Evolutionary conservation across 2,797 vertebrate genomes (phyloP).

Genomic region (Hylomyscus alleni): DNA sequence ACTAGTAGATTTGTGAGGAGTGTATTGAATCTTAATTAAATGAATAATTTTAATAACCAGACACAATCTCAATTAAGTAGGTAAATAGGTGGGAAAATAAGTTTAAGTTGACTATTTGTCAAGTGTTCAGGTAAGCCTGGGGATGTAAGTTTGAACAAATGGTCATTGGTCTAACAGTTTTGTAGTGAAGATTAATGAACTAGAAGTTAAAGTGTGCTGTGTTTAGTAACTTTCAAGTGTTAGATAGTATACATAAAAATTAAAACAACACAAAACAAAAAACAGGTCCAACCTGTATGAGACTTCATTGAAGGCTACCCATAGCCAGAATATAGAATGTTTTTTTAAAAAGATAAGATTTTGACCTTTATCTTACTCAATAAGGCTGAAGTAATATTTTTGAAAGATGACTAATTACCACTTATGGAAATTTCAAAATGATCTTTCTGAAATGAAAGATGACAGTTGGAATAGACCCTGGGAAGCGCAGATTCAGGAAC

Average conservation of each 20-base stretch:
- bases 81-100: background rate
- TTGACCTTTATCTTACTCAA: constrained; percentile 1
- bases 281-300: background rate
- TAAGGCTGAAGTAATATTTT: background rate
- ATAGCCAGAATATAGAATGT: background rate
- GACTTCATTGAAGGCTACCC: background rate
- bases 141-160: constrained; percentile 35
- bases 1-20: constrained; percentile 29
- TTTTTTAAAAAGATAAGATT: background rate
- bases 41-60: constrained; percentile 9
- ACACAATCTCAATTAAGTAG: constrained; percentile 2
- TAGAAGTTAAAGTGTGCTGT: background rate
- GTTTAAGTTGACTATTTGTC: constrained; percentile 32
- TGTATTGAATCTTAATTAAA: constrained; percentile 17
- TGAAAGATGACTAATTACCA: background rate
- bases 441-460: background rate
- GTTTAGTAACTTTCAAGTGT: background rate
- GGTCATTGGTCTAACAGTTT: background rate
- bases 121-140: background rate
- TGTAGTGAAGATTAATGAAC: constrained; percentile 28
- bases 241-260: background rate
- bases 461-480: background rate
- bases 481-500: background rate
- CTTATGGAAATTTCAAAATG: background rate
- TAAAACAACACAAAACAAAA: background rate